Conservation (phyloP, 1,140 invertebrate species). For the Steinernema khuongi region DNA sequence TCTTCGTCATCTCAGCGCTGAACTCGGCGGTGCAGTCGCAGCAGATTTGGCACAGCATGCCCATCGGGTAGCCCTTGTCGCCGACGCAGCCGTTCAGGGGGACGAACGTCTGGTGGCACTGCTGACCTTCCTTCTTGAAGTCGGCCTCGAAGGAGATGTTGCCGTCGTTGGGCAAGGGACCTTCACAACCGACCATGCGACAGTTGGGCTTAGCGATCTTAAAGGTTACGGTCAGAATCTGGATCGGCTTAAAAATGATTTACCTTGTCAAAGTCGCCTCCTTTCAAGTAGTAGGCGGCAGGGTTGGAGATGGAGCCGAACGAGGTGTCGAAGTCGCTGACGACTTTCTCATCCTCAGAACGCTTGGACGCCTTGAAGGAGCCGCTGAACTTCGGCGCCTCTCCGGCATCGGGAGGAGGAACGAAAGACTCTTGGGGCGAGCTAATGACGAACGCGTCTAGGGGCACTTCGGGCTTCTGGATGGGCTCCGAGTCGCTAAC, state of each 20-base stretch:
- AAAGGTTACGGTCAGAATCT: slow-evolving; percentile 19
- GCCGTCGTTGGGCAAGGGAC: slow-evolving; percentile 53
- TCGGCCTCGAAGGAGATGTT: slow-evolving; percentile 40
- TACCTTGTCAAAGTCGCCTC: slow-evolving; percentile 52
- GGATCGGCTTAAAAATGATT: not conserved
- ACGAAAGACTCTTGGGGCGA: not conserved
- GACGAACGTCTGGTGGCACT: slow-evolving; percentile 55
- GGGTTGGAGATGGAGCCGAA: slow-evolving; percentile 46
- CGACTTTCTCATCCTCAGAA: slow-evolving; percentile 18
- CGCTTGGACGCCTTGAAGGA: slow-evolving; percentile 26
- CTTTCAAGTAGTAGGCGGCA: slow-evolving; percentile 49
- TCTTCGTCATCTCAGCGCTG: slow-evolving; percentile 42
- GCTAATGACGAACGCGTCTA: not conserved
- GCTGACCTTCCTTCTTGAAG: slow-evolving; percentile 19
- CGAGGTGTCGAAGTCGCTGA: slow-evolving; percentile 13
- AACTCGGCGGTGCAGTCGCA: slow-evolving; percentile 50
- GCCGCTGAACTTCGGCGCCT: slow-evolving; percentile 49
- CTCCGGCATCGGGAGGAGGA: slow-evolving; percentile 19
- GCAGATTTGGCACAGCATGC: slow-evolving; percentile 58
- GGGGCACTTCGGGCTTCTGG: not conserved
- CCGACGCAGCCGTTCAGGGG: slow-evolving; percentile 50
- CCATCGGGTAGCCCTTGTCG: slow-evolving; percentile 50
- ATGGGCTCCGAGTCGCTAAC: not conserved
- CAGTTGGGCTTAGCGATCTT: slow-evolving; percentile 45
- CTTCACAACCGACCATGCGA: slow-evolving; percentile 49